Percentiles rank a stretch among this genome's conserved stretches.
phyloP scores from a whole-genome alignment of 2,113 vertebrate genomes.

The Catharus fuscescens region DNA sequence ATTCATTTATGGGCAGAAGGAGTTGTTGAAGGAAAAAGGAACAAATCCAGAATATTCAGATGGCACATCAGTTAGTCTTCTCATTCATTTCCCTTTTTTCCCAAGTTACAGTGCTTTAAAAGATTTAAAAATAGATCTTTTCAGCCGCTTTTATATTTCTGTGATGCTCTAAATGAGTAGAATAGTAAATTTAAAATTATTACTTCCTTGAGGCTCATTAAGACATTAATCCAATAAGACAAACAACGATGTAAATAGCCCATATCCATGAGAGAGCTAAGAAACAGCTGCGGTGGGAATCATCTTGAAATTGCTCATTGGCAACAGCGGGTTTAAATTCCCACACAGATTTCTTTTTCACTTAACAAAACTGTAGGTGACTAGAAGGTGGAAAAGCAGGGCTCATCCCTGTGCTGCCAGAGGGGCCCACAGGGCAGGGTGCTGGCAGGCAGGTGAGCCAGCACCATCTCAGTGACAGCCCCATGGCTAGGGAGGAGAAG shows the following conservation, averaged over 20 bases:
- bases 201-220: not conserved
- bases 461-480: not conserved
- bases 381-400: not conserved
- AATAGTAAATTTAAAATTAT: not conserved
- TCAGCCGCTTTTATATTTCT: not conserved
- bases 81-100: not conserved
- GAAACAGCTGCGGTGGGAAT: not conserved
- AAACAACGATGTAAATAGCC: not conserved
- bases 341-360: not conserved
- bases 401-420: not conserved
- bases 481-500: not conserved
- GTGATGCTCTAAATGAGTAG: not conserved
- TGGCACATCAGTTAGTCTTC: not conserved
- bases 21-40: not conserved
- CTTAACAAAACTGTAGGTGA: not conserved
- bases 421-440: not conserved
- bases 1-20: not conserved
- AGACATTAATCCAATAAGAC: not conserved
- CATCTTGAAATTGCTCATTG: not conserved
- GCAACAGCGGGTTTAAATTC: not conserved
- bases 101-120: not conserved
- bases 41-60: slow-evolving; percentile 16
- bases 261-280: not conserved
- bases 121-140: not conserved
- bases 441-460: not conserved